Evolutionary conservation across 2,113 vertebrate genomes (phyloP), one percentile per base, ranked within the genome.

Genomic region (Peromyscus leucopus): DNA sequence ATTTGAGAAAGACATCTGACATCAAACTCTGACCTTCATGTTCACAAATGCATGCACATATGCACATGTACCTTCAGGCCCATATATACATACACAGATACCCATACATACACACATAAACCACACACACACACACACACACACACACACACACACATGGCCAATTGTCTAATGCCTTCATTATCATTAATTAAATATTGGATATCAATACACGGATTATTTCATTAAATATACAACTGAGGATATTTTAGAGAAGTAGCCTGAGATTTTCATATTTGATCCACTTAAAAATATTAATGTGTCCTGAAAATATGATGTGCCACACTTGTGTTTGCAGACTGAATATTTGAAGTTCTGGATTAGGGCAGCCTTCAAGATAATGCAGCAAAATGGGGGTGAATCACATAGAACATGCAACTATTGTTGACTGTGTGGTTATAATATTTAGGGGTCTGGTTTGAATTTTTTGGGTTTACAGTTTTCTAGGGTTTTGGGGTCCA

Each of bases 101-200:
- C 48, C 19, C 13, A 51, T 4, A 55, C 42, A 76, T 33, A 55
- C 31, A 55, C 31, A 55, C 17, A 57, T 71, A 80, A 63, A 55
- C 36, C 5, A 28, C 42, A 26, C 75, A 48, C 75, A 78, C 46
- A 48, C 75, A 76, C 4, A 13, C 74, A 76, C 22, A 46, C 5
- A 31, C 26, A 78, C 2, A 72, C 8, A 42, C 10, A 75, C 39
- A 75, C 33, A 83, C 28, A 33, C 76, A 82, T 51, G 59, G 8
- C 0, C 6, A 36, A 65, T 65, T 78, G 55, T 16, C 28, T 59
- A 83, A 24, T 55, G 39, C 71, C 21, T 82, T 89, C 48, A 36
- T 95, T 95, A 89, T 93, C 84, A 33, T 90, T 91, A 95, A 91
- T 87, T 89, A 95, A 90, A 96, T 95, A 90, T 93, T 76, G 83